Evolutionary conservation across 2,113 vertebrate species (phyloP), one percentile per base, ranked within the genome.

Genomic region (Bombycilla garrulus): DNA sequence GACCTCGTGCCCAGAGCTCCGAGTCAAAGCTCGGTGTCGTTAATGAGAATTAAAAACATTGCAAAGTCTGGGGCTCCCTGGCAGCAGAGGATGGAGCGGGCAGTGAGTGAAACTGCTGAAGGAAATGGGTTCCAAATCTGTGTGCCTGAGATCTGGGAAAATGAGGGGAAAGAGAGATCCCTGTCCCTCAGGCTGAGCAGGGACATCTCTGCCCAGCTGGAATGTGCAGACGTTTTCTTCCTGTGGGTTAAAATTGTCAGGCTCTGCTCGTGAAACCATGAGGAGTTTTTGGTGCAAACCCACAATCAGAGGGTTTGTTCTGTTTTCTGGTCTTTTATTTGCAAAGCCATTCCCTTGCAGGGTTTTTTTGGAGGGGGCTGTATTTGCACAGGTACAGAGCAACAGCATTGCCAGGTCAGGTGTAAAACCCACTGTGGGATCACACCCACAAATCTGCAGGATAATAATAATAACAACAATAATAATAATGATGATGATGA

Each of bases 231-330:
- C 5, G 4, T 12, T 8, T 36, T 19, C 48, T n/a, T 7, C 18
- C 3, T 5, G 13, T 2, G 1, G 1, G 36, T 1, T 53, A 1
- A 24, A 66, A 11, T 9, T 2, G 7, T 3, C 1, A 0, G 25
- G 12, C 42, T 88, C 57, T 40, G 57, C 5, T 5, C 54, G 7
- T 6, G 1, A 5, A 56, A 22, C 1, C 25, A 5, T 1, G 8
- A 26, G 44, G 24, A 9, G 0, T 2, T 54, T 61, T 26, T 14
- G 22, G 6, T 44, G 9, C 7, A 36, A 50, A 22, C 5, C 16
- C 23, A 28, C 25, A 16, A 6, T 5, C 14, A 3, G 54, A 38
- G 9, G 1, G 17, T 54, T 47, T 3, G 13, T 4, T 40, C n/a
- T 54, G 7, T 18, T 67, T 54, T 29, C 36, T 65, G 45, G 6